Percentiles rank a stretch among this genome's conserved stretches.
Conservation (phyloP, 2,888 invertebrate genomes). For the Ichneumoninae sp. region DNA sequence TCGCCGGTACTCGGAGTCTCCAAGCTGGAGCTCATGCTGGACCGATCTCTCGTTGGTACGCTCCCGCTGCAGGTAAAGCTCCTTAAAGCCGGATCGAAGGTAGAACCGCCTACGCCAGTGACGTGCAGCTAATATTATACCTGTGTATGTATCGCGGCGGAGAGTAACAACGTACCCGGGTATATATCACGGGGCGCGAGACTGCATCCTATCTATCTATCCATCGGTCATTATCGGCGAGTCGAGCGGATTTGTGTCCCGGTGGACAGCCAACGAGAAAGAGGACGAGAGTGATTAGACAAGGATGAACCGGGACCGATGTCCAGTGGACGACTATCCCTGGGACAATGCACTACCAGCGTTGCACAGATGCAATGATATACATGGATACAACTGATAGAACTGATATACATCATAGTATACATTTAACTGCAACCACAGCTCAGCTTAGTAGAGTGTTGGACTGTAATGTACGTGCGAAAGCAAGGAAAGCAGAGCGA, state of each 20-base stretch:
- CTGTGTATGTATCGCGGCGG: slow-evolving; percentile 35
- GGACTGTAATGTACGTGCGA: background rate
- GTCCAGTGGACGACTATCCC: slow-evolving; percentile 20
- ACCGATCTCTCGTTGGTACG: slow-evolving; percentile 30
- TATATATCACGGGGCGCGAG: slow-evolving; percentile 28
- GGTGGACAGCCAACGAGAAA: slow-evolving; percentile 7
- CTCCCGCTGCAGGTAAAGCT: slow-evolving; percentile 27
- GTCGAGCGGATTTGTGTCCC: slow-evolving; percentile 27
- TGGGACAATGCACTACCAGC: slow-evolving; percentile 26
- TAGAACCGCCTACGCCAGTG: slow-evolving; percentile 46
- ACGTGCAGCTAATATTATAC: slow-evolving; percentile 28
- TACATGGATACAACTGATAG: background rate
- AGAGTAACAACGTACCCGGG: slow-evolving; percentile 33
- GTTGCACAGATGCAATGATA: background rate
- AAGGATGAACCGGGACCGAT: slow-evolving; percentile 25
- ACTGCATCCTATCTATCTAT: slow-evolving; percentile 32
- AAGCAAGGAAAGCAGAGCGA: background rate
- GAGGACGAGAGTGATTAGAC: slow-evolving; percentile 21
- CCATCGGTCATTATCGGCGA: slow-evolving; percentile 48
- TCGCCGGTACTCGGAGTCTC: slow-evolving; percentile 14
- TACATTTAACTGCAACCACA: slow-evolving; percentile 8
- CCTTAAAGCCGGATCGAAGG: slow-evolving; percentile 33
- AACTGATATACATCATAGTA: background rate
- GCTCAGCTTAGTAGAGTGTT: background rate
- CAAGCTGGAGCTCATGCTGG: slow-evolving; percentile 11